Evolutionary conservation across 2,797 vertebrate genomes (phyloP).

Genomic region (Chloroceryle amazona): DNA sequence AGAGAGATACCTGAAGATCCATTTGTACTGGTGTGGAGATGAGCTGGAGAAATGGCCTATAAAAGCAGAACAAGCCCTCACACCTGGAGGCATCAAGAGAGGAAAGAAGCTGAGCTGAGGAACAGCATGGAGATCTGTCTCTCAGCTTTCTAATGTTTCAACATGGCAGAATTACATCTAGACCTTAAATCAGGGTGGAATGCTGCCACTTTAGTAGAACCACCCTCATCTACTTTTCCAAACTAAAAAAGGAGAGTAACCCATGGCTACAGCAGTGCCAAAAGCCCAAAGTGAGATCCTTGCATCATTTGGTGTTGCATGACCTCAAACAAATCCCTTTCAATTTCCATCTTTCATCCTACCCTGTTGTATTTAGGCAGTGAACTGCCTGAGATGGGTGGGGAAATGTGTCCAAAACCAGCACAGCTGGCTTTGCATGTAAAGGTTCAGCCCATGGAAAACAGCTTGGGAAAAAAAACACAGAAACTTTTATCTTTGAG

Average conservation of each 20-base stretch:
- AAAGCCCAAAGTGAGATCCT: background rate
- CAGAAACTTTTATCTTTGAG: background rate
- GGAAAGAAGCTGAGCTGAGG: background rate
- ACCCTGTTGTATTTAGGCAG: background rate
- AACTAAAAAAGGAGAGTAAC: background rate
- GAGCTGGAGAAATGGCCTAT: background rate
- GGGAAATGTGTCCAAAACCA: background rate
- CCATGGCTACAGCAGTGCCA: background rate
- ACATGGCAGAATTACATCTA: background rate
- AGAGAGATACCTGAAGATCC: background rate
- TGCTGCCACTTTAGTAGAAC: background rate
- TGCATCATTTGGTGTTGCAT: background rate
- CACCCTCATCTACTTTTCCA: background rate
- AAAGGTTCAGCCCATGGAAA: background rate
- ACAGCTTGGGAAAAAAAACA: background rate
- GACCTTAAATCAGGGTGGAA: background rate
- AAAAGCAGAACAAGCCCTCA: background rate
- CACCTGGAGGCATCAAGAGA: background rate
- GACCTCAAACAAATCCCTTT: background rate
- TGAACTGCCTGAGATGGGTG: background rate
- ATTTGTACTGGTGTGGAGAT: background rate
- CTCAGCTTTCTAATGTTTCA: background rate
- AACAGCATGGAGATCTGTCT: too few relatives aligned
- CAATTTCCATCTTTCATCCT: background rate
- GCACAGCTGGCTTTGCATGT: fast-evolving